Base-by-base conservation (phyloP, 2,113 vertebrate genomes). In the Geococcyx californianus region DNA sequence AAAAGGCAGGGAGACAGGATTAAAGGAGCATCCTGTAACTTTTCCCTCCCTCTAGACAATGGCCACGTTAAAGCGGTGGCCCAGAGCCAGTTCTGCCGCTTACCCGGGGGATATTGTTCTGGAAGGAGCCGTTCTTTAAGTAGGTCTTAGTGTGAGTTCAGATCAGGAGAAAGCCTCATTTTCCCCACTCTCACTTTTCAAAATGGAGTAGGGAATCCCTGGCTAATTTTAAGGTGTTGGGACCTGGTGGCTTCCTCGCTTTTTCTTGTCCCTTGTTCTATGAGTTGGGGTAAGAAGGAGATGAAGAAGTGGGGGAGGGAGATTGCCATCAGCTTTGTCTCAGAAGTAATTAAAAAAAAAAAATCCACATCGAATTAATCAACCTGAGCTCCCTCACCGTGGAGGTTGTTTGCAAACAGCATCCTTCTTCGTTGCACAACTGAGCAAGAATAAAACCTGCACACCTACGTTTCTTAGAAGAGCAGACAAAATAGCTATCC, bases 351-450 rank as follows among this genome's bases (percentile, higher is more conserved):
- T 90, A 69, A 81, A 78, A 45, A 49, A 83, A 80, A 64, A 80
- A 83, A 55, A 72, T 31, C 55, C 45, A 25, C 60, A 52, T 87
- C 4, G 54, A 86, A 76, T 93, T 94, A 92, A 94, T 89, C 82
- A 38, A 84, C 72, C 77, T 9, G 69, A 90, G 94, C 79, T 92
- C 60, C 36, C 63, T 74, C 52, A 58, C 59, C 12, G 31, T 55
- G 56, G 85, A 92, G 64, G 47, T 88, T 96, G 95, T 97, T 98
- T 97, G 96, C 97, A 95, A 93, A 97, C 95, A 96, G 88, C 91
- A 91, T 92, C 83, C 93, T 95, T 78, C 91, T 62, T 83, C 92
- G 63, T 44, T 91, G 70, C 95, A 93, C 91, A 82, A 55, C 45
- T 59, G 54, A 89, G 84, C 82, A 87, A 92, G 87, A 91, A 89